Conservation (phyloP, 2,888 invertebrate species). For the Amphipyra tragopoginis region DNA sequence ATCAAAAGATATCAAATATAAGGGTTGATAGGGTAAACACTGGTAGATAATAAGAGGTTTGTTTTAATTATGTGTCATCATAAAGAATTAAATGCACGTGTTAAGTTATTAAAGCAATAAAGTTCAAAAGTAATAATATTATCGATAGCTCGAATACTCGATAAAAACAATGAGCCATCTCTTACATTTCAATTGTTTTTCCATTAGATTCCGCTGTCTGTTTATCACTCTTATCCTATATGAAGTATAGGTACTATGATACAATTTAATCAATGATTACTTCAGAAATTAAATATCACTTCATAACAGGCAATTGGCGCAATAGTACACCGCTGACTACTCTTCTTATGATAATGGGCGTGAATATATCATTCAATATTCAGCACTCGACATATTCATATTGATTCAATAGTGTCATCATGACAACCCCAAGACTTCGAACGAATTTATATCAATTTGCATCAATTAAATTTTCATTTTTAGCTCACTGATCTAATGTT, state of each 20-base stretch:
- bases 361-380: slow-evolving; percentile 12
- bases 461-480: slow-evolving; percentile 59
- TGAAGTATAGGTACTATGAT: slow-evolving; percentile 17
- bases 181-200: too few relatives aligned
- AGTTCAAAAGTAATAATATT: too few relatives aligned
- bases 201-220: too few relatives aligned
- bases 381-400: background rate
- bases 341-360: background rate
- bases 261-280: slow-evolving; percentile 22
- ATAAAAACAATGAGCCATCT: too few relatives aligned
- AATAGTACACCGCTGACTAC: slow-evolving; percentile 11
- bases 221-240: slow-evolving; percentile 36
- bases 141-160: too few relatives aligned
- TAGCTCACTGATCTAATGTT: slow-evolving; percentile 47
- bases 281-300: slow-evolving; percentile 23
- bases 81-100: too few relatives aligned
- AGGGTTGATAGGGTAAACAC: too few relatives aligned
- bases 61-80: too few relatives aligned
- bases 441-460: slow-evolving; percentile 33
- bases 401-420: slow-evolving; percentile 25
- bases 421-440: slow-evolving; percentile 15
- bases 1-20: too few relatives aligned
- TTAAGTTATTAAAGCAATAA: too few relatives aligned
- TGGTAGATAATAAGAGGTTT: too few relatives aligned
- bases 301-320: background rate